Evolutionary conservation across 2,113 vertebrate species (phyloP), one percentile per base, ranked within the genome.

Genomic region (Tragelaphus strepsiceros): DNA sequence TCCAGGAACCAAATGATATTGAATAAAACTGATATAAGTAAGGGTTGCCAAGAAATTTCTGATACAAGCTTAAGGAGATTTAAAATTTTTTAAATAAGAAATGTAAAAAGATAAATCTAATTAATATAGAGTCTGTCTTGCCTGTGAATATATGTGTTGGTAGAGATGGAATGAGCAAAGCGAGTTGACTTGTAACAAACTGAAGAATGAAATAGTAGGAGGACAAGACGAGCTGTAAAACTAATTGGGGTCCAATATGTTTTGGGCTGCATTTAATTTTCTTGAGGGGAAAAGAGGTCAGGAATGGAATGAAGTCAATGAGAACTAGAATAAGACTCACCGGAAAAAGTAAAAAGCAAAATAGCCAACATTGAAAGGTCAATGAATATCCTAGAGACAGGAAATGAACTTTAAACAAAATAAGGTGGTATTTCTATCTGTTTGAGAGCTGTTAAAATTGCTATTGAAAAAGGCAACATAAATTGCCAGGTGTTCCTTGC

Each of bases 251-350:
- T 98, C 98, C 98, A 98, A 98, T 98, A 96, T 98, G 97, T 98
- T 98, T 98, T 92, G 98, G 97, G 98, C 98, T 98, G 98, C 98
- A 98, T 98, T 99, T 99, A 98, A 99, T 99, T 99, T 99, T 98
- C 98, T 98, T 97, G 92, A 97, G 98, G 99, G 98, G 98, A 98
- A 98, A 97, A 99, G 99, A 99, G 99, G 99, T 99, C 99, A 99
- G 97, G 93, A 99, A 97, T 99, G 99, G 99, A 99, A 99, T 99
- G 99, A 99, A 99, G 98, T 98, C 98, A 98, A 98, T 99, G 98
- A 98, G 98, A 98, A 98, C 59, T 97, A 93, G 98, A 98, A 98
- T 98, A 98, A 98, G 98, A 94, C 80, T 97, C 95, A 96, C 83
- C 74, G 49, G 97, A 96, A 95, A 98, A 98, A 98, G 91, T 97